Evolutionary conservation across 2,888 invertebrate genomes (phyloP).

Genomic region (Octodonta nipae): DNA sequence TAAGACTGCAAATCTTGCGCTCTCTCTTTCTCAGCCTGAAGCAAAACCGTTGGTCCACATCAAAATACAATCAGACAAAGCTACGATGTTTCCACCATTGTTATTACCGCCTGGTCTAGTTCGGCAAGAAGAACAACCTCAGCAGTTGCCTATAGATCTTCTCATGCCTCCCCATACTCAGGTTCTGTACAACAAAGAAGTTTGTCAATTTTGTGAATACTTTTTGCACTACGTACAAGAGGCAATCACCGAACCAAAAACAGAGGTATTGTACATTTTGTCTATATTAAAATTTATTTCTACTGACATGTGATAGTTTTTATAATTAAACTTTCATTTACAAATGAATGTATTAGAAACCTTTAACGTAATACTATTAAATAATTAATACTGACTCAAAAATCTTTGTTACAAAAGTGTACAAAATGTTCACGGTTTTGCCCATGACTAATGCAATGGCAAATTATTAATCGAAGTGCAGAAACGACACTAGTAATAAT

Average conservation of each 20-base stretch:
- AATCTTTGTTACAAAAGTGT: no score
- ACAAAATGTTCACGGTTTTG: no score
- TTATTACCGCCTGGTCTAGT: slow-evolving; percentile 4
- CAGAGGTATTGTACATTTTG: no score
- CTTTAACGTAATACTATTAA: no score
- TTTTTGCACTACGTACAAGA: slow-evolving; percentile 67
- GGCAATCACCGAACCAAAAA: slow-evolving; percentile 51
- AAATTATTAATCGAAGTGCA: no score
- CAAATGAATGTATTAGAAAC: no score
- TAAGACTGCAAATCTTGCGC: slow-evolving; percentile 7
- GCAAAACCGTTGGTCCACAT: slow-evolving; percentile 7
- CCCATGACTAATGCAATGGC: no score
- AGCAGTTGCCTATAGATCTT: slow-evolving; percentile 42
- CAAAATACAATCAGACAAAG: slow-evolving; percentile 5
- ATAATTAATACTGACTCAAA: no score
- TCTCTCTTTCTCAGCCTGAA: slow-evolving; percentile 1
- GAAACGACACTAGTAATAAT: no score
- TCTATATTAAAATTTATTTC: no score
- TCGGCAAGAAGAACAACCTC: slow-evolving; percentile 4
- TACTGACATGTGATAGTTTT: no score
- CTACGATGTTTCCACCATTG: background rate
- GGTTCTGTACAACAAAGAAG: slow-evolving; percentile 35
- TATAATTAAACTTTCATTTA: no score
- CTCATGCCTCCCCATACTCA: slow-evolving; percentile 32
- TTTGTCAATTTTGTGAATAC: slow-evolving; percentile 71